Base-by-base conservation (phyloP, 2,888 invertebrate species). In the Pollenia labialis region DNA sequence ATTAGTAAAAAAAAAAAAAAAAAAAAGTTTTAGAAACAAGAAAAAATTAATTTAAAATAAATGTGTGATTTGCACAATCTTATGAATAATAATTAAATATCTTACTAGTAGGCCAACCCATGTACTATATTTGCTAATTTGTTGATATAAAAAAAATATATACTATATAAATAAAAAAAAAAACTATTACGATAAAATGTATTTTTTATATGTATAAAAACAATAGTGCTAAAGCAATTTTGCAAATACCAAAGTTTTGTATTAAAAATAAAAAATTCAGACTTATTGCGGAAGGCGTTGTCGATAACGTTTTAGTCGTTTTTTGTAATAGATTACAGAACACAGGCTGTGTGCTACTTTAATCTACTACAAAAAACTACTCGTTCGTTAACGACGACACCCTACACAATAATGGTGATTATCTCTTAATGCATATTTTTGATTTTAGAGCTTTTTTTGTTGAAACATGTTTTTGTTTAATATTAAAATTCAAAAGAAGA, bases 241-340 rank as follows among this genome's bases (percentile, higher is more conserved):
- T 77, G 87, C 84, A 79, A 84, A 84, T 81, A 77, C 81, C 84
- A 87, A 84, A 87, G 84, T 83, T 86, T 82, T 83, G 66, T 71
- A 69, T 82, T 71, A 58, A 71, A 69, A 81, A 66, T 56, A 71
- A 60, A 84, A 68, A 42, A 44, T 23, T 23, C 23, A 3, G 23
- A 2, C 23, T 23, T 23, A 23, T 23, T 23, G 23, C 3, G 23
- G 1, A 23, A 23, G 23, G 23, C 23, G 23, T 23, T 23, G 23
- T 23, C 23, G 23, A 2, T 23, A 23, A 23, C 23, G 23, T 23
- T 2, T 23, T 2, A 23, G 23, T 23, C 23, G 23, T 23, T 23
- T 23, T 23, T 23, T 2, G 23, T 23, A 23, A 23, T 23, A 23
- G 1, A 23, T 23, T 23, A 23, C 23, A 23, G 23, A 23, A 23